Percentiles rank a stretch among this genome's conserved stretches.
Conservation (phyloP, 1,140 invertebrate genomes). For the Acromyrmex heyeri region DNA sequence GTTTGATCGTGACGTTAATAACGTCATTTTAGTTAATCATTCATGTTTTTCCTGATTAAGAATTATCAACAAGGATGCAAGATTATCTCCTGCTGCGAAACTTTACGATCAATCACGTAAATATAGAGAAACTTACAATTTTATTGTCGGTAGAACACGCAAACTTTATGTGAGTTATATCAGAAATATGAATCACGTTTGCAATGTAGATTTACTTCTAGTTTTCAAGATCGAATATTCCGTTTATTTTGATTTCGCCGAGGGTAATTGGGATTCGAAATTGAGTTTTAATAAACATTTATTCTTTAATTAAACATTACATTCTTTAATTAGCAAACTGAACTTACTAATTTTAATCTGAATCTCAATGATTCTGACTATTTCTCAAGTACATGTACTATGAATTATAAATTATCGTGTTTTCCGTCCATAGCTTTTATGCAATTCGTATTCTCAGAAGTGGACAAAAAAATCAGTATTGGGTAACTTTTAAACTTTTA, state of each 20-base stretch:
- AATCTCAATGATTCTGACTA: neutral
- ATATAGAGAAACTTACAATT: neutral
- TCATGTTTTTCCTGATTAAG: neutral
- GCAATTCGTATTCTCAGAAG: neutral
- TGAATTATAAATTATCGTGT: neutral
- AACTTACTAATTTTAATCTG: neutral
- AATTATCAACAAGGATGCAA: slow-evolving; percentile 1
- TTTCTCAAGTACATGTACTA: neutral
- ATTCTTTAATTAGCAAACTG: neutral
- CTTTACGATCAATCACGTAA: neutral
- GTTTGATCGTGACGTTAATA: slow-evolving; percentile 23
- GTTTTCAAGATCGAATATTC: slow-evolving; percentile 1
- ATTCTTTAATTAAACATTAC: slow-evolving; percentile 12
- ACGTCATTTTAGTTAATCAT: neutral
- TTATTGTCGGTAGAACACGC: neutral
- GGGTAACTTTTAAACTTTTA: neutral
- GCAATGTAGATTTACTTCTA: neutral
- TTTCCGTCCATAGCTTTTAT: neutral
- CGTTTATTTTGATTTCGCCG: slow-evolving; percentile 21
- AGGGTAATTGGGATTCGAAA: neutral
- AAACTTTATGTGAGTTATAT: slow-evolving; percentile 3
- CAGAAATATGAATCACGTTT: slow-evolving; percentile 12
- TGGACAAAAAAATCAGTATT: neutral
- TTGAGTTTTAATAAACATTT: slow-evolving; percentile 14
- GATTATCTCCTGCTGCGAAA: neutral